Base-by-base conservation (phyloP, 2,888 invertebrate genomes). In the Blastobasis adustella region DNA sequence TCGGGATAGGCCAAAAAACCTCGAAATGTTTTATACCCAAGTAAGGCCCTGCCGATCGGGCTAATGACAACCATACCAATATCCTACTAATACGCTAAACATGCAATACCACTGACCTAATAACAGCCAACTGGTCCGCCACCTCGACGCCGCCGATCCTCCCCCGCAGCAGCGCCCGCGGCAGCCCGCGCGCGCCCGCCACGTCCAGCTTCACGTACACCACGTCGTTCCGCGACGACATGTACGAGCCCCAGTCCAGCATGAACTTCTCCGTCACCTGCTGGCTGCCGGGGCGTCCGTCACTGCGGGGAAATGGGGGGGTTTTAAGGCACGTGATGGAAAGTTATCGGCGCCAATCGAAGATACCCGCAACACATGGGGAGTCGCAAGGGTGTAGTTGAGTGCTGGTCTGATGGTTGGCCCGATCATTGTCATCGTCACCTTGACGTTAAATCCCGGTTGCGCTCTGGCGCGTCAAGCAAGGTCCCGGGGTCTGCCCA, bases 141-240 rank as follows among this genome's bases (percentile, higher is more conserved):
- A 97, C 96, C 84, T 98, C 98, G 45, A 95, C 93, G 50, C 95
- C 95, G 5, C 98, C 98, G 52, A 98, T 90, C 53, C 93, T 92
- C 43, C 94, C 93, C 71, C 95, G 95, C 47, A 97, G 90, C 56
- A 94, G 91, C 56, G 94, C 92, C 65, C 95, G 93, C 47, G 96
- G 96, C 62, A 96, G 93, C 0, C 93, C 93, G 47, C 92, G 89
- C 49, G 95, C 92, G 37, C 98, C 98, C 49, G 98, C 91, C 10
- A 97, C 98, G 86, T 98, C 98, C 68, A 98, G 90, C 69, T 95
- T 92, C 47, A 96, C 94, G 82, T 97, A 96, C 53, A 98, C 96
- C 54, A 97, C 95, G 85, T 96, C 95, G 75, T 95, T 94, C 59
- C 95, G 93, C 54, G 96, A 96, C 53, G 96, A 95, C 93, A 98